These are phyloP conservation scores for Synchiropus splendidus DNA, from an alignment of 2,113 vertebrate genomes.

Conservation along the genomic window DNA sequence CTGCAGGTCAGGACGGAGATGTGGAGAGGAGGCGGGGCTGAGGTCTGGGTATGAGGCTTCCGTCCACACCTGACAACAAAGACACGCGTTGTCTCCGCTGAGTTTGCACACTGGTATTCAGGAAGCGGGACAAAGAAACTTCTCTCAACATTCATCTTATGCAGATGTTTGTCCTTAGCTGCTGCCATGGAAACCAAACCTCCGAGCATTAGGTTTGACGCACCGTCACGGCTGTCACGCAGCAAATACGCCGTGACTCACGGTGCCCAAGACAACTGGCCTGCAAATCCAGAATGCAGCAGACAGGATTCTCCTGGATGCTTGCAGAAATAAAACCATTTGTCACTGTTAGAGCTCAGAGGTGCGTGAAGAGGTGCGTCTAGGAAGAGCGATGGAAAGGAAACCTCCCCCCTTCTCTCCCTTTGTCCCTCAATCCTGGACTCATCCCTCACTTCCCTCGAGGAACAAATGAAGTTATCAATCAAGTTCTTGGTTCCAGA, in stretches of 20 bases:
- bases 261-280: conserved; percentile 23
- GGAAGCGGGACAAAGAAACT: no score
- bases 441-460: conserved; percentile 31
- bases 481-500: conserved; percentile 45
- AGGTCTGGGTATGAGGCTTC: conserved; percentile 8
- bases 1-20: conserved; percentile 39
- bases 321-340: conserved; percentile 29
- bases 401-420: background rate
- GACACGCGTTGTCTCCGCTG: conserved; percentile 14
- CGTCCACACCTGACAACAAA: conserved; percentile 38
- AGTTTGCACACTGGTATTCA: no score
- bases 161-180: conserved; percentile 12
- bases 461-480: conserved; percentile 65
- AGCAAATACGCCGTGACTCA: conserved; percentile 23
- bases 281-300: conserved; percentile 14
- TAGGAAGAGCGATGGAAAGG: conserved; percentile 9
- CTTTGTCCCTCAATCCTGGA: conserved; percentile 22
- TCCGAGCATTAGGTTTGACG: background rate
- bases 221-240: conserved; percentile 1
- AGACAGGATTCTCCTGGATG: conserved; percentile 11
- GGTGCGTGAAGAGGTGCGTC: conserved; percentile 17
- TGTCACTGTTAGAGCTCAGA: conserved; percentile 34
- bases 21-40: conserved; percentile 20
- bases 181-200: conserved; percentile 34
- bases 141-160: conserved; percentile 6